Base-by-base conservation (phyloP, 2,888 invertebrate species). In the Troilus luridus region DNA sequence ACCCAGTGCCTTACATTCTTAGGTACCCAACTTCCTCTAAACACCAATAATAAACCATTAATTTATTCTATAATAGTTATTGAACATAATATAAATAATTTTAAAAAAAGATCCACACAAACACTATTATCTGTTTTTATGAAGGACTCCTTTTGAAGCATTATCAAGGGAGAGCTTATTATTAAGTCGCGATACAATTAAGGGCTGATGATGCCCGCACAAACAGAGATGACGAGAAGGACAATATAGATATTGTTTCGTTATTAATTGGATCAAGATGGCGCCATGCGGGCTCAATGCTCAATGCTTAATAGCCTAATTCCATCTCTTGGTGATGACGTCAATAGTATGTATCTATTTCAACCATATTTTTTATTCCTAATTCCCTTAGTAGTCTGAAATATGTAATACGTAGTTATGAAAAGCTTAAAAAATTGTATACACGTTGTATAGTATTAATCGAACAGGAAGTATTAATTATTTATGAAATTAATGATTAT, bases 191-290 rank as follows among this genome's bases (percentile, higher is more conserved):
- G 12, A 6, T 72, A 72, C 12, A 72, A 72, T 72, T 72, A 72
- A 24, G 72, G 64, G 0, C 72, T 72, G 72, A 72, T 72, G 72
- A 72, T 72, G 27, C 24, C 72, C 72, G 27, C 27, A 72, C 72
- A 72, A 72, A 72, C 72, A 72, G 27, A 72, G 72, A 24, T 72
- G 72, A 72, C 72, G 27, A 72, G 6, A 27, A 67, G 14, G 14
- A 72, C 72, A 72, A 72, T 72, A 72, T 27, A 72, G 27, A 72
- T 72, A 72, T 72, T 72, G 72, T 72, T 27, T 72, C 72, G 72
- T 72, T 72, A 72, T 72, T 72, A 72, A 72, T 72, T 72, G 24
- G 12, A 14, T 27, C 12, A 72, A 72, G 72, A 72, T 27, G 72
- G 72, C 72, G 72, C 72, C 72, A 72, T 72, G 72, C 72, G 72